A percentile compares a stretch with the other conserved stretches of the same genome.
Conservation (phyloP, 2,113 vertebrate genomes). For the Xenopus tropicalis region DNA sequence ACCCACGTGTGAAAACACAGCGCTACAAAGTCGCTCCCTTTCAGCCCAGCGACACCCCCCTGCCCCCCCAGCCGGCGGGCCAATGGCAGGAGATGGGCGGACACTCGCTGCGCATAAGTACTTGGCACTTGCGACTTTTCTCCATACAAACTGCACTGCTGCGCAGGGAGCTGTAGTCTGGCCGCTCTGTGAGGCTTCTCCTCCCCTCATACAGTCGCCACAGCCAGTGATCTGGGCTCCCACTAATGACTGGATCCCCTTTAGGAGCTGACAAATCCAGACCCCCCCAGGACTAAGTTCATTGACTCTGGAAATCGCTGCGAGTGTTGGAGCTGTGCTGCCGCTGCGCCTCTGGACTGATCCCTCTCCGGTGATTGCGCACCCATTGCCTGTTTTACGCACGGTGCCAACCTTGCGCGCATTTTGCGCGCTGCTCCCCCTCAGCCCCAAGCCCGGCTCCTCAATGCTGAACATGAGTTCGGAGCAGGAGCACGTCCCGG, state of each 20-base stretch:
- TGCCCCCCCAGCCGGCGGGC: neutral
- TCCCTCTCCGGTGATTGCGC: neutral
- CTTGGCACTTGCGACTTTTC: neutral
- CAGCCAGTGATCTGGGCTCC: neutral
- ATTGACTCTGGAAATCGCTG: neutral
- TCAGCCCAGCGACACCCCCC: neutral
- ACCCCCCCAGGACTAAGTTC: no score
- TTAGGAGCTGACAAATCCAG: no score
- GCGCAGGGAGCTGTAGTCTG: neutral
- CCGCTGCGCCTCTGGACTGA: neutral
- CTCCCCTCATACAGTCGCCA: neutral
- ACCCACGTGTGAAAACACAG: no score
- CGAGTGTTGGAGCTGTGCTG: neutral
- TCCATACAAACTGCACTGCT: neutral
- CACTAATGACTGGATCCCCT: no score
- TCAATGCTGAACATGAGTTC: constrained; percentile 87
- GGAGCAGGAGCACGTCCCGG: constrained; percentile 75
- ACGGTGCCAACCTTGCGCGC: neutral
- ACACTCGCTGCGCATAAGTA: neutral
- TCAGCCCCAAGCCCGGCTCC: neutral
- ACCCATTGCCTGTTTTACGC: neutral
- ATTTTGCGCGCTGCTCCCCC: neutral
- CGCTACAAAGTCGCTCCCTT: no score
- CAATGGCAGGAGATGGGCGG: neutral
- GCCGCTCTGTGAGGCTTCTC: neutral